Evolutionary conservation across 2,797 vertebrate species (phyloP), one percentile per base, ranked within the genome.

Genomic region (Pipistrellus pipistrellus): DNA sequence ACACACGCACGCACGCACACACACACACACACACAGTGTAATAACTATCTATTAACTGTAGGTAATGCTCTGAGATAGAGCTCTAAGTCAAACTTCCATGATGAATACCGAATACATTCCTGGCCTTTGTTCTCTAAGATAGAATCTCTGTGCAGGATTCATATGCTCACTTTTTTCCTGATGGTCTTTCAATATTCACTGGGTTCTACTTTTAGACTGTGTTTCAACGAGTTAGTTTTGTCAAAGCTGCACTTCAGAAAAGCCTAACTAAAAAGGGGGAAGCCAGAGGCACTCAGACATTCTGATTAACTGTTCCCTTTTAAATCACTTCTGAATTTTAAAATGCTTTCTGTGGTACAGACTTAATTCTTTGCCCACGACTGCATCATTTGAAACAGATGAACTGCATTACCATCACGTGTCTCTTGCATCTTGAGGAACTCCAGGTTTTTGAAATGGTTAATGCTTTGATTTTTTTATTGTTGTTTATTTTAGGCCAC

Each of bases 201-300:
- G 35, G 23, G 15, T 91, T 82, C 76, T 18, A 17, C 13, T 80
- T 75, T 93, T 35, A 91, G n/a, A 13, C 41, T 30, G 2, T 44
- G 25, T 90, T 44, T 91, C 57, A 68, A 17, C 91, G 53, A 25
- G 25, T 80, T 83, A 38, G 23, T 84, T 55, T 41, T 91, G 41
- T 88, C 57, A 55, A 78, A 88, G 69, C 11, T 18, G 18, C 12
- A 48, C 55, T 94, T 93, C 73, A 66, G 68, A 89, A 90, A 95
- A 95, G 53, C 44, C 57, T 85, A 72, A 18, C 83, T 57, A 32
- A 66, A 62, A 73, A 76, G 53, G 89, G 44, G 32, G 35, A 91
- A 96, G 59, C 59, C 80, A 96, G 76, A 91, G 73, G 25, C 82
- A 76, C 81, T n/a, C 30, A 88, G 57, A 94, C 25, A 76, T 95